Conservation (phyloP, 2,888 invertebrate genomes). For the Cephus pygmeus region DNA sequence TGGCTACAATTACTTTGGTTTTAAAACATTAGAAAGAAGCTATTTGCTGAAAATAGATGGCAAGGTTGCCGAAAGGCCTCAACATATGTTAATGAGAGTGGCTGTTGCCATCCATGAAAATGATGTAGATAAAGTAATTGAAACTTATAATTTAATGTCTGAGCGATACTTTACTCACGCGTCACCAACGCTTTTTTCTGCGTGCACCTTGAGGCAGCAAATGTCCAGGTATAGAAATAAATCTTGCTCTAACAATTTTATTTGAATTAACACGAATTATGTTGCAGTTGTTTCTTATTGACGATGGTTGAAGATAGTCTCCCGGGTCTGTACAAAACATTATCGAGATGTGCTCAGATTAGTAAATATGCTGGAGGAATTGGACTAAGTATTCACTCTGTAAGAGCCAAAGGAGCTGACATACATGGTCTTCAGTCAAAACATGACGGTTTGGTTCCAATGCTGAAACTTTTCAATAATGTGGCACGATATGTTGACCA, state of each 20-base stretch:
- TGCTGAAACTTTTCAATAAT: conserved; percentile 73
- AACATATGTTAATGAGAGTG: conserved; percentile 99
- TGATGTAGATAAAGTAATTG: conserved; percentile 73
- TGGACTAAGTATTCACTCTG: conserved; percentile 73
- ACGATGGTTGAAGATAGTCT: conserved; percentile 73
- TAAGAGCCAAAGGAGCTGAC: conserved; percentile 70
- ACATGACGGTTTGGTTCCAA: conserved; percentile 74
- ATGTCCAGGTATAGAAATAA: conserved; percentile 70
- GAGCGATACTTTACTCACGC: conserved; percentile 75
- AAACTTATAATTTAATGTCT: conserved; percentile 74
- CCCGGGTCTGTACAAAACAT: conserved; percentile 71
- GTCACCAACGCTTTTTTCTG: conserved; percentile 74
- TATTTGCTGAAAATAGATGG: conserved; percentile 92
- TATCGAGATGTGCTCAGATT: conserved; percentile 72
- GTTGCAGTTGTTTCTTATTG: conserved; percentile 68
- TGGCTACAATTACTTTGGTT: conserved; percentile 98
- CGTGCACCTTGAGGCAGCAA: conserved; percentile 71
- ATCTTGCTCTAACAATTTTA: neutral
- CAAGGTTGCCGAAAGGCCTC: conserved; percentile 95
- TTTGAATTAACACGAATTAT: neutral
- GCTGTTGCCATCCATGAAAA: conserved; percentile 96
- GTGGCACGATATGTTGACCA: conserved; percentile 74
- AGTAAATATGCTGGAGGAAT: conserved; percentile 75
- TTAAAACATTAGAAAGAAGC: conserved; percentile 96
- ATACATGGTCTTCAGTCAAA: conserved; percentile 73